Conservation (phyloP, 2,113 vertebrate species). For the Glareola pratincola region DNA sequence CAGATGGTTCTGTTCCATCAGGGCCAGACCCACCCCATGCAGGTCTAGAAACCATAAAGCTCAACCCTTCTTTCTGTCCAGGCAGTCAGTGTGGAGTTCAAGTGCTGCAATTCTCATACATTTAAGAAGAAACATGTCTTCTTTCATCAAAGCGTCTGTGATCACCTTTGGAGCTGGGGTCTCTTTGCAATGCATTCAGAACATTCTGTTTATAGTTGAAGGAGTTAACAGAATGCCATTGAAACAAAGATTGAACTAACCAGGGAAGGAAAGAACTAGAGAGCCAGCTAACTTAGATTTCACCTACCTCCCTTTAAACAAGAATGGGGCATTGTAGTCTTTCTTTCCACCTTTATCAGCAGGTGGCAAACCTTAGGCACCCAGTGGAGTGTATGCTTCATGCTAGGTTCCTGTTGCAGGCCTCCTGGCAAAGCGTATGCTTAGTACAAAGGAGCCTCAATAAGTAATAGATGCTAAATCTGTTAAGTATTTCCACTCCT, state of each 20-base stretch:
- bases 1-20: not conserved
- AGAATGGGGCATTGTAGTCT: rapidly evolving
- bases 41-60: not conserved
- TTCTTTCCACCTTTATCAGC: not conserved
- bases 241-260: not conserved
- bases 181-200: not conserved
- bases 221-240: not conserved
- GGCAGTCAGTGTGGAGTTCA: not conserved
- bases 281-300: not conserved
- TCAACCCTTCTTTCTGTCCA: not conserved
- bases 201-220: not conserved
- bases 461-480: not conserved
- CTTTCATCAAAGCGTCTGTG: not conserved
- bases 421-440: not conserved
- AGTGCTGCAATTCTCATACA: not conserved
- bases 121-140: not conserved
- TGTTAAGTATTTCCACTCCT: not conserved
- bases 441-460: not conserved
- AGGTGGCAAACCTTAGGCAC: not conserved
- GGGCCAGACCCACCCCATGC: not conserved
- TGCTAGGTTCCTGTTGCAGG: not conserved
- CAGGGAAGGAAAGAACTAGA: not conserved
- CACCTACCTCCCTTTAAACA: not conserved
- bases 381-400: not conserved
- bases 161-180: not conserved